phyloP scores from a whole-genome alignment of 1,140 invertebrate species.

The Ips typographus region DNA sequence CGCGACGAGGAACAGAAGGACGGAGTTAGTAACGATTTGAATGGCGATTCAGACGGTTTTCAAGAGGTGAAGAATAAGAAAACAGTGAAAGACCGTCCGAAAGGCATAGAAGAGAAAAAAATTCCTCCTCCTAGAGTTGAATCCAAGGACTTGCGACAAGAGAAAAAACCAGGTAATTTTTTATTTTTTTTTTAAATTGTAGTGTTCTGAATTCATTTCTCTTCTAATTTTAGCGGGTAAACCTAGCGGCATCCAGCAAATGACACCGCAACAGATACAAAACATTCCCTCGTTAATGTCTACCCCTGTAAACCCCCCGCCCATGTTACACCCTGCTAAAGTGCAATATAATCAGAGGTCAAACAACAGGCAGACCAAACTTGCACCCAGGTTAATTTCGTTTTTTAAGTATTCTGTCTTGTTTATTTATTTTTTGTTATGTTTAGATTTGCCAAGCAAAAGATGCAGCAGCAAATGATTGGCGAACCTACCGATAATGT shows the following conservation, averaged over 20 bases:
- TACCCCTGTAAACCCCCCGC: constrained; percentile 55
- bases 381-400: constrained; percentile 61
- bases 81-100: constrained; percentile 63
- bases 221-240: constrained; percentile 1
- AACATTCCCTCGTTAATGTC: constrained; percentile 58
- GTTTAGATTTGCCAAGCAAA: constrained; percentile 71
- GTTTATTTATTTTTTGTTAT: background rate
- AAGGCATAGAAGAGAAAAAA: constrained; percentile 56
- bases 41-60: constrained; percentile 69
- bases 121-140: constrained; percentile 50
- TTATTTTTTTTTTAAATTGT: background rate
- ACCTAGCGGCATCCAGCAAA: constrained; percentile 49
- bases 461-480: constrained; percentile 52
- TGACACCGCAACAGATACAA: constrained; percentile 56
- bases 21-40: constrained; percentile 42
- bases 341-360: constrained; percentile 59
- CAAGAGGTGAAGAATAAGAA: constrained; percentile 86
- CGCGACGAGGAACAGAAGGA: constrained; percentile 42
- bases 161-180: constrained; percentile 27
- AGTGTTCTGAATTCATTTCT: background rate
- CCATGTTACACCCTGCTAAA: constrained; percentile 48
- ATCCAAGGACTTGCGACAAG: constrained; percentile 49
- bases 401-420: background rate
- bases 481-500: constrained; percentile 52
- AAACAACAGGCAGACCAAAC: constrained; percentile 54